Evolutionary conservation across 1,140 invertebrate genomes (phyloP).

Genomic region (Drosophila nasuta): DNA sequence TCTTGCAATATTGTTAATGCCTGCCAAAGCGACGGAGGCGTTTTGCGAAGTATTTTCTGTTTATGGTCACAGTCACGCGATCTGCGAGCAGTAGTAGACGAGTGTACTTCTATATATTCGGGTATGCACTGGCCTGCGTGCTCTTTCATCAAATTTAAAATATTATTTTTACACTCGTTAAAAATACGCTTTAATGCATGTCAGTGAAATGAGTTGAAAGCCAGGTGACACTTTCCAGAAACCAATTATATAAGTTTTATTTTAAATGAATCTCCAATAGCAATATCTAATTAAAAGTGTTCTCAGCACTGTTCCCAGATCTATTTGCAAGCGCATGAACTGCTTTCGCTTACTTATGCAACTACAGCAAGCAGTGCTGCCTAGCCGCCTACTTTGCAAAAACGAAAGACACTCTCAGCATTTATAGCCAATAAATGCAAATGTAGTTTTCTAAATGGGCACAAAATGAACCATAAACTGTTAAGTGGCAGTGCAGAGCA

Average conservation of each 20-base stretch:
- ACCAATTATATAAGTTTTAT: background rate
- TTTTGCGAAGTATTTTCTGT: slow-evolving; percentile 80
- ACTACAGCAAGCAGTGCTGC: background rate
- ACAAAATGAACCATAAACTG: background rate
- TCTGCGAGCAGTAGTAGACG: slow-evolving; percentile 22
- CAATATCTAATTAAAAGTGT: background rate
- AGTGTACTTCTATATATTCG: slow-evolving; percentile 19
- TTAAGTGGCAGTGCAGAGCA: background rate
- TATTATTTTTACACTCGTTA: slow-evolving; percentile 37
- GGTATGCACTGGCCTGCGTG: slow-evolving; percentile 28
- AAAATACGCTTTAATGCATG: slow-evolving; percentile 21
- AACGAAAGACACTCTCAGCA: background rate
- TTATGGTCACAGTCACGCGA: slow-evolving; percentile 78
- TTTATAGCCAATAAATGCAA: background rate
- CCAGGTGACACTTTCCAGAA: slow-evolving; percentile 13
- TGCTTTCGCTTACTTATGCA: background rate
- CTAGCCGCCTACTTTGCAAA: background rate
- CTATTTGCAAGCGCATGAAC: background rate
- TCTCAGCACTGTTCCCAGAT: background rate
- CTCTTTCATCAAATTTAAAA: slow-evolving; percentile 38
- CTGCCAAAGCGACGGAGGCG: slow-evolving; percentile 75
- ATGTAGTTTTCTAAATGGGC: background rate
- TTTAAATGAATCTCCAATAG: no score
- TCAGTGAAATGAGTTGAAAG: slow-evolving; percentile 7
- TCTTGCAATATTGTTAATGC: slow-evolving; percentile 63